Conservation (phyloP, 2,797 vertebrate genomes). For the Characodon lateralis region DNA sequence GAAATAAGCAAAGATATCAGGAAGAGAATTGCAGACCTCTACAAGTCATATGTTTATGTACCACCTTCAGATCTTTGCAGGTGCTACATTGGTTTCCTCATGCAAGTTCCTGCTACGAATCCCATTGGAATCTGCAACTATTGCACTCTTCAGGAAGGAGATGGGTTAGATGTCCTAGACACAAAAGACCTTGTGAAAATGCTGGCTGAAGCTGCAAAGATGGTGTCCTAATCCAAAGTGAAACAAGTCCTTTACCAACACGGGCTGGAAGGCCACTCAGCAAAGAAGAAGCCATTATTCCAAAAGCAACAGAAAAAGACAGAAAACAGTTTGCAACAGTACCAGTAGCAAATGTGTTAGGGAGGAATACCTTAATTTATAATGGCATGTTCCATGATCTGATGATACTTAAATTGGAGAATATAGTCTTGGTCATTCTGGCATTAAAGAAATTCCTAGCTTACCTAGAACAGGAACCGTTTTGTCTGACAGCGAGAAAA, state of each 20-base stretch:
- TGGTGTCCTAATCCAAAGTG: background rate
- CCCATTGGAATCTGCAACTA: background rate
- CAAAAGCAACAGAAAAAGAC: background rate
- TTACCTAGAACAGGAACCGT: background rate
- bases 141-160: background rate
- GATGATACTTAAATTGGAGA: background rate
- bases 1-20: background rate
- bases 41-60: background rate
- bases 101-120: background rate
- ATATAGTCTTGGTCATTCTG: background rate
- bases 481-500: background rate
- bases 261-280: background rate
- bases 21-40: background rate
- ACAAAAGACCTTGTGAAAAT: background rate
- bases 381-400: background rate
- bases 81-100: background rate
- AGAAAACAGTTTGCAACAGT: background rate
- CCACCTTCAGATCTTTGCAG: background rate
- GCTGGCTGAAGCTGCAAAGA: background rate
- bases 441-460: background rate
- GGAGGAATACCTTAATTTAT: background rate
- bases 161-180: background rate
- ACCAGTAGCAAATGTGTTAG: background rate
- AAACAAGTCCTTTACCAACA: background rate
- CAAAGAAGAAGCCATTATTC: background rate